Conservation (phyloP, 1,140 invertebrate genomes). For the Bombus waltoni region DNA sequence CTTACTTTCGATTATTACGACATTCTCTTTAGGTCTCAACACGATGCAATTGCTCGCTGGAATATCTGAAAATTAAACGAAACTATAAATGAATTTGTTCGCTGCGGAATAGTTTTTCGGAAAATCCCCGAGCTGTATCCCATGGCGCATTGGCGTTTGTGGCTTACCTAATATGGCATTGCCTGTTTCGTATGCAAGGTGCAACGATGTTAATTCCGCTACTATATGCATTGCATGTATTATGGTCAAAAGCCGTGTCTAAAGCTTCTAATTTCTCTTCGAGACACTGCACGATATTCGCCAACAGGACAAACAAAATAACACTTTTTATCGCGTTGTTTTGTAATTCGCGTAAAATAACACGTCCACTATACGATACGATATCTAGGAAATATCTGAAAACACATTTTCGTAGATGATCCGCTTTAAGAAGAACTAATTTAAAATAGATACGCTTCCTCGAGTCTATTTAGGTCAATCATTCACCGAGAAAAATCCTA, state of each 20-base stretch:
- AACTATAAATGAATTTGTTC: not conserved
- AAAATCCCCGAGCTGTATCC: conserved; percentile 11
- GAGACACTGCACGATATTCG: conserved; percentile 1
- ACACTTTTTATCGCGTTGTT: not conserved
- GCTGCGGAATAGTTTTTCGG: conserved; percentile 13
- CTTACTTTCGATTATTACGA: not conserved
- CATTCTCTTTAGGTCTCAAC: not conserved
- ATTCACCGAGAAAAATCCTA: too few relatives aligned
- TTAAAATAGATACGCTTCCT: too few relatives aligned
- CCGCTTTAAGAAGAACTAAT: too few relatives aligned
- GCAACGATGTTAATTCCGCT: conserved; percentile 40
- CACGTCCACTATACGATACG: too few relatives aligned
- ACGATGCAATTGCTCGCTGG: not conserved
- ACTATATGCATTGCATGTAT: conserved; percentile 42
- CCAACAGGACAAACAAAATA: conserved; percentile 22
- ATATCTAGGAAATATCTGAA: too few relatives aligned
- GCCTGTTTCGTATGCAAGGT: conserved; percentile 35
- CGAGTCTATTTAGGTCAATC: too few relatives aligned
- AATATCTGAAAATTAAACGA: not conserved
- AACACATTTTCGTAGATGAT: too few relatives aligned
- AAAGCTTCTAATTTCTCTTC: conserved; percentile 40
- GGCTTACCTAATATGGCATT: conserved; percentile 47
- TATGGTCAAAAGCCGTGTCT: conserved; percentile 48
- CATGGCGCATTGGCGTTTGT: conserved; percentile 38
- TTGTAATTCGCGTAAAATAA: not conserved